Conservation (phyloP, 2,797 vertebrate genomes). For the Sciurus carolinensis region DNA sequence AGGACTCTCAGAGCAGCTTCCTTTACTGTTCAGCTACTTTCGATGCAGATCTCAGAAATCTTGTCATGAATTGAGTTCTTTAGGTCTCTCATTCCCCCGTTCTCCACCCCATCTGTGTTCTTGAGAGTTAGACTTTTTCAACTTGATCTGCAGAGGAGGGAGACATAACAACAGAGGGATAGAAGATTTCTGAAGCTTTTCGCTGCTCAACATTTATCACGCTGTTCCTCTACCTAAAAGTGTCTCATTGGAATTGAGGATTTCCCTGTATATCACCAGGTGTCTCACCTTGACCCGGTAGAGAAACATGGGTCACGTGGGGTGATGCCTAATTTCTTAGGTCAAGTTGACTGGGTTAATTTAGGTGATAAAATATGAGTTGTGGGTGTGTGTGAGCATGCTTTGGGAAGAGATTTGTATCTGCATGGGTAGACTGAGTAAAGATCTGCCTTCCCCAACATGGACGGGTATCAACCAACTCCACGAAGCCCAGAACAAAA, state of each 20-base stretch:
- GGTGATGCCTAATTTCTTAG: neutral
- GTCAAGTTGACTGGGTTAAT: neutral
- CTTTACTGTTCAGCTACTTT: neutral
- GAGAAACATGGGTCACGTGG: neutral
- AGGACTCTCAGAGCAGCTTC: neutral
- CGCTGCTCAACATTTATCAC: neutral
- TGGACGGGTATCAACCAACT: neutral
- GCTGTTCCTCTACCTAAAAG: neutral
- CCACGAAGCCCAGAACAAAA: neutral
- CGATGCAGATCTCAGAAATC: neutral
- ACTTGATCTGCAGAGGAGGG: neutral
- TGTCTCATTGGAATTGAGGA: neutral
- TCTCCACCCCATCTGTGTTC: neutral
- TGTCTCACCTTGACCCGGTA: neutral
- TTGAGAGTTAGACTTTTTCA: neutral
- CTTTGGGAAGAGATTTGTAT: neutral
- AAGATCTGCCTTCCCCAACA: neutral
- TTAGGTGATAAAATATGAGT: neutral
- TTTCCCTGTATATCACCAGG: neutral
- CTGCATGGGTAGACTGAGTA: neutral
- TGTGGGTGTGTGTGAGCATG: neutral
- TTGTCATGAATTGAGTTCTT: neutral
- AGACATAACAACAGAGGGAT: neutral
- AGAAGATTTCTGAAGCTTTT: neutral
- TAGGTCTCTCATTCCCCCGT: rapidly evolving